Evolutionary conservation across 2,888 invertebrate genomes (phyloP).

Genomic region (Tachina grossa): DNA sequence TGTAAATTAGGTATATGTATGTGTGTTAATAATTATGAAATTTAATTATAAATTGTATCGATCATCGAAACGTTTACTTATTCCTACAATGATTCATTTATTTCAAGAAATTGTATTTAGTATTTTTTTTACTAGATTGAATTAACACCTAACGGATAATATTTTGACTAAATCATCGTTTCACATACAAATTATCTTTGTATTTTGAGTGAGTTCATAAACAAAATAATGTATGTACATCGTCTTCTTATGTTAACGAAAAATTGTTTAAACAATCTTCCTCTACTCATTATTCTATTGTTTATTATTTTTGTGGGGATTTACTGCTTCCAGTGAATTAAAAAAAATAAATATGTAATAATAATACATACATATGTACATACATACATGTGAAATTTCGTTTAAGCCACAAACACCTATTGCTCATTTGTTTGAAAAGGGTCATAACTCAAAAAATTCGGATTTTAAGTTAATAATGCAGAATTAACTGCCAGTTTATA

Average conservation of each 20-base stretch:
- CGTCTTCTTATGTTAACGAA: conserved; percentile 14
- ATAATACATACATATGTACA: too few relatives aligned
- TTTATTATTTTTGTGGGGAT: conserved; percentile 50
- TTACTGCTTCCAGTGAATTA: conserved; percentile 43
- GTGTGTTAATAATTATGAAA: too few relatives aligned
- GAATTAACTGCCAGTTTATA: too few relatives aligned
- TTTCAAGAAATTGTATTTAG: conserved; percentile 34
- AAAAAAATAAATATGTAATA: neutral
- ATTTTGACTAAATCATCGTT: conserved; percentile 59
- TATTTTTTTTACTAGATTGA: conserved; percentile 46
- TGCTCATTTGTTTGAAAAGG: too few relatives aligned
- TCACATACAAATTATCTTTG: conserved; percentile 36
- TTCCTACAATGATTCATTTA: conserved; percentile 38
- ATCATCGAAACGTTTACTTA: neutral
- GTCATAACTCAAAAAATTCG: too few relatives aligned
- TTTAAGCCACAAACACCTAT: conserved; percentile 13
- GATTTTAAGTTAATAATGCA: too few relatives aligned
- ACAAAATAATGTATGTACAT: neutral
- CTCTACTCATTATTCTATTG: conserved; percentile 36
- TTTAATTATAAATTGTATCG: neutral
- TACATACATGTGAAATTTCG: neutral
- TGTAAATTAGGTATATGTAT: too few relatives aligned
- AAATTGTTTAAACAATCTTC: conserved; percentile 51
- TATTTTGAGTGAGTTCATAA: conserved; percentile 12
- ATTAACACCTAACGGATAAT: conserved; percentile 57